These are phyloP conservation scores for Poecilia velifera DNA, from an alignment of 2,797 vertebrate genomes.

Conservation along the genomic window DNA sequence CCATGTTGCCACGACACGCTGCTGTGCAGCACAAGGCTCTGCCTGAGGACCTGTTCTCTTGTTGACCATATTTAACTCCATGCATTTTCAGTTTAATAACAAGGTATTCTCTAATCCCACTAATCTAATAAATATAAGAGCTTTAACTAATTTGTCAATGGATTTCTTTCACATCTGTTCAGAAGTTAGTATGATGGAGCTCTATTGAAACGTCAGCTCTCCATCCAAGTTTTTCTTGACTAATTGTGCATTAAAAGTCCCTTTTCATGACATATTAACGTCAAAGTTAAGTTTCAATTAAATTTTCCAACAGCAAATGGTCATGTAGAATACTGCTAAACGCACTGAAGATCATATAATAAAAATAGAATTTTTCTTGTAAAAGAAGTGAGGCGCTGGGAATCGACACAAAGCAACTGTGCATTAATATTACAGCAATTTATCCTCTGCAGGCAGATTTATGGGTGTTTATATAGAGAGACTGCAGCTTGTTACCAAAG, in stretches of 20 bases:
- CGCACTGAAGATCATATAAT: no score
- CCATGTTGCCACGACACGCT: neutral
- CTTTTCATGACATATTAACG: neutral
- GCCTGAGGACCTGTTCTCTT: neutral
- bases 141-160: neutral
- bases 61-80: neutral
- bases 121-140: neutral
- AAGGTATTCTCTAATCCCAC: neutral
- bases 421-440: neutral
- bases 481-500: conserved; percentile 39
- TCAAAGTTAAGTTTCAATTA: neutral
- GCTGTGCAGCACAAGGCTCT: neutral
- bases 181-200: neutral
- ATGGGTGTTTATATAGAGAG: conserved; percentile 17
- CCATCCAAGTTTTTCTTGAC: neutral
- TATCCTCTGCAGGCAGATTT: neutral
- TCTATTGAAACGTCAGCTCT: neutral
- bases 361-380: neutral
- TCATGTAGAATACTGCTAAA: neutral
- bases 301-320: neutral
- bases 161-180: neutral
- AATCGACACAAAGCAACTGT: neutral
- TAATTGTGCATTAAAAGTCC: neutral
- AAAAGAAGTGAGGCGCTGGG: neutral
- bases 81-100: neutral